Evolutionary conservation across 2,888 invertebrate species (phyloP), one percentile per base, ranked within the genome.

Genomic region (Ypsolopha scabrella): DNA sequence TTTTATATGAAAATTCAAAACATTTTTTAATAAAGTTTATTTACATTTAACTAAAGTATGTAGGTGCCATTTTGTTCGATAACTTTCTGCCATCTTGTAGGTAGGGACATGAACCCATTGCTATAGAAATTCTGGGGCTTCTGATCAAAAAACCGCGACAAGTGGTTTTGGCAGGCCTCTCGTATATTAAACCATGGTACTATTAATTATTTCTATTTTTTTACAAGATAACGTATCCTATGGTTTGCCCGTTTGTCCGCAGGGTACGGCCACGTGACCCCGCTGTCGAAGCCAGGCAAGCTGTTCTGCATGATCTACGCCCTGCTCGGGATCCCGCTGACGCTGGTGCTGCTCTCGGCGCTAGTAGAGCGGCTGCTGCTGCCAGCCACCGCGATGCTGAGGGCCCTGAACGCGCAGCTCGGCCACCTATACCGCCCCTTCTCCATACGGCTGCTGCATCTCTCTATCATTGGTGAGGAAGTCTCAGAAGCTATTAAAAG

Each of bases 211-310:
- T n/a, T n/a, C n/a, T n/a, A n/a, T n/a, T n/a, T n/a, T n/a, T n/a
- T n/a, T n/a, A n/a, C 14, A 43, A 13, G 2, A 43, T 14, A 1
- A 10, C 44, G 7, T 14, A 24, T 10, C 7, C 14, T 44, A 10
- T 6, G 13, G 11, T 41, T 41, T n/a, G 1, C 11, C 11, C 11
- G 41, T 14, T 50, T 37, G 14, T 47, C 58, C 70, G 1, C 78
- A 95, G 95, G 96, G 50, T 97, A 96, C 78, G 96, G 96, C 6
- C 94, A 95, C 75, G 94, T 96, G 51, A 94, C 95, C 0, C 96
- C 96, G 0, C 83, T 95, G 11, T 94, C 95, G 48, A 90, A 93
- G 74, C 92, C 91, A 0, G 96, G 97, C 35, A 96, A 96, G 80
- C 80, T 94, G 52, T 96, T 96, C 86, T 95, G 95, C 79, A 94